These are phyloP conservation scores for Nannoperca obscura DNA, from an alignment of 2,797 vertebrate species.

Conservation along the genomic window DNA sequence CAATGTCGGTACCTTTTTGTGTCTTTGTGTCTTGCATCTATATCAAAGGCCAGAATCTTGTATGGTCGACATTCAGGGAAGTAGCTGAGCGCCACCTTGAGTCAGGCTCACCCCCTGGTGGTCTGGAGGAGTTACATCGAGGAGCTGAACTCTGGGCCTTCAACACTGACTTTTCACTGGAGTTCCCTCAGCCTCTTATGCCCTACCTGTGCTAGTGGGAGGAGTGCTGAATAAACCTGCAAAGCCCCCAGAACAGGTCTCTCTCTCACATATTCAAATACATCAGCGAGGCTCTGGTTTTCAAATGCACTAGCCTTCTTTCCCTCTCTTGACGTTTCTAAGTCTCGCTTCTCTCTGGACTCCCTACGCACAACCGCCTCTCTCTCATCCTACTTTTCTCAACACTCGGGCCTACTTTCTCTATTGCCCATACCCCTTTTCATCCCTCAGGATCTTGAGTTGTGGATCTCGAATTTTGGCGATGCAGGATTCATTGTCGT, in stretches of 20 bases:
- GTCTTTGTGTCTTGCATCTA: constrained; percentile 1
- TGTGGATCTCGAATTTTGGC: constrained; percentile 73
- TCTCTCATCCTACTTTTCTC: not conserved
- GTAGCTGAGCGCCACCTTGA: constrained; percentile 78
- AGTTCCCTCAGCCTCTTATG: constrained; percentile 82
- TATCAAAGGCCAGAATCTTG: constrained; percentile 50
- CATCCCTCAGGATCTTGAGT: constrained; percentile 73
- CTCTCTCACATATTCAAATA: constrained; percentile 8
- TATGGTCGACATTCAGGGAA: constrained; percentile 64
- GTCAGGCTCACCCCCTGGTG: constrained; percentile 56
- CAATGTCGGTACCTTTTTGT: not conserved
- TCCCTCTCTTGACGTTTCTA: not conserved
- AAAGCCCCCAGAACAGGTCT: constrained; percentile 76
- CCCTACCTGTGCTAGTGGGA: constrained; percentile 83
- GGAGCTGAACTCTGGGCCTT: constrained; percentile 85
- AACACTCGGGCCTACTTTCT: not conserved
- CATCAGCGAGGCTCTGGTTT: not conserved
- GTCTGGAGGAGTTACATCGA: constrained; percentile 70
- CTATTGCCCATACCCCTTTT: not conserved
- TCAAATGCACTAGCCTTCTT: not conserved
- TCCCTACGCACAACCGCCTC: not conserved
- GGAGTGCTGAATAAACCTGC: constrained; percentile 80
- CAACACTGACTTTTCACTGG: constrained; percentile 85
- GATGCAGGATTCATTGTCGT: constrained; percentile 80
- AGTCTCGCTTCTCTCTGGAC: not conserved